Evolutionary conservation across 2,797 vertebrate genomes (phyloP), one percentile per base, ranked within the genome.

Genomic region (Cossypha niveicapilla): DNA sequence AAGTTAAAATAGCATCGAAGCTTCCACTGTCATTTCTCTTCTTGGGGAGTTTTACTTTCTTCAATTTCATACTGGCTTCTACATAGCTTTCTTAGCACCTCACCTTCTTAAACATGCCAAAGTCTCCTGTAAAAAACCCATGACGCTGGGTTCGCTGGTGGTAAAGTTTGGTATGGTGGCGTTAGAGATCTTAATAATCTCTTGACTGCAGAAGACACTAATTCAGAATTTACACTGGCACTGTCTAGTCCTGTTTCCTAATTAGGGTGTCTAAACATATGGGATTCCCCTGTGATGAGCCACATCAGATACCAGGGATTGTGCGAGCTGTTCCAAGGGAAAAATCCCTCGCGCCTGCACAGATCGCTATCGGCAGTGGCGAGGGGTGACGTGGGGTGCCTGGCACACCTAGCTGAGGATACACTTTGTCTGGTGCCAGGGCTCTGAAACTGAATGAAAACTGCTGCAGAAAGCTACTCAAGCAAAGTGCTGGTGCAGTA

Each of bases 211-310:
- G n/a, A 65, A 89, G 60, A 32, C 54, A 37, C 44, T 53, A 75
- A 37, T 34, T 44, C 74, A 92, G 60, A 82, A 70, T 11, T 67
- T 70, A 67, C 14, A 16, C 60, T 74, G 84, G 68, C 70, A 82
- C 27, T 65, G 35, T 74, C 83, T 94, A 61, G 45, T 88, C 71
- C 90, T 85, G 60, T 68, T 81, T 82, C 88, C 63, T 93, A 90
- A 94, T 79, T 63, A 79, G 42, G 51, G 45, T 3, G 1, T 66
- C 81, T 86, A 37, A 95, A 83, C 1, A 2, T 53, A 44, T 34
- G 90, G 95, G 94, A 91, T 95, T 96, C 78, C 93, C 94, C 84
- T 88, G 63, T 24, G 70, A 41, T 65, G 88, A 94, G 74, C 93
- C 90, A 92, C 83, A 94, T 94, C 94, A 96, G 94, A 94, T 95